Evolutionary conservation across 1,140 invertebrate genomes (phyloP).

Genomic region (Charaxes varanes): DNA sequence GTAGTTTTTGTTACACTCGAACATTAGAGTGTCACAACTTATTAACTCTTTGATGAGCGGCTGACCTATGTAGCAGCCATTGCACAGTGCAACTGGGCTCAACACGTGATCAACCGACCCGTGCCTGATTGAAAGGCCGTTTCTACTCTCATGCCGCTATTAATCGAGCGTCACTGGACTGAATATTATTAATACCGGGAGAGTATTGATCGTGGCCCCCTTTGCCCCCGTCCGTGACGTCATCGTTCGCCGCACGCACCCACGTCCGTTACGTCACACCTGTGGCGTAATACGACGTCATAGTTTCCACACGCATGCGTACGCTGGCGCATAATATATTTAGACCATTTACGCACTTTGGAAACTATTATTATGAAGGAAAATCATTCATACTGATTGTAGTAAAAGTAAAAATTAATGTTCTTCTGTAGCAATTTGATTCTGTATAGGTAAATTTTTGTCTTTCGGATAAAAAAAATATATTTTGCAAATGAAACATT

Average conservation of each 20-base stretch:
- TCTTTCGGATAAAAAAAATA: too few species aligned
- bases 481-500: too few species aligned
- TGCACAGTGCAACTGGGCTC: constrained; percentile 28
- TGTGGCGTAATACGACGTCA: constrained; percentile 43
- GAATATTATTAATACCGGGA: constrained; percentile 39
- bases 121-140: constrained; percentile 51
- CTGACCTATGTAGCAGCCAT: constrained; percentile 48
- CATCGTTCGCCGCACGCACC: constrained; percentile 35
- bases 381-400: too few species aligned
- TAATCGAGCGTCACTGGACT: constrained; percentile 53
- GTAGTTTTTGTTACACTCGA: constrained; percentile 24
- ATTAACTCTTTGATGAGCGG: constrained; percentile 40
- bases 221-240: constrained; percentile 37
- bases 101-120: constrained; percentile 57
- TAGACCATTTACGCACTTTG: too few species aligned
- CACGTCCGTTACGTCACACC: constrained; percentile 43
- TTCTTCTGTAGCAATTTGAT: too few species aligned
- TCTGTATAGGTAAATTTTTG: too few species aligned
- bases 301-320: constrained; percentile 50
- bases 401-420: too few species aligned
- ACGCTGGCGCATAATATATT: too few species aligned
- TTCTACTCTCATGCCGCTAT: constrained; percentile 37
- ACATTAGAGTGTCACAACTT: constrained; percentile 50
- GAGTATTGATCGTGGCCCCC: constrained; percentile 38
- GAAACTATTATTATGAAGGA: too few species aligned